Percentiles rank a stretch among this genome's conserved stretches.
Evolutionary conservation across 2,113 vertebrate genomes (phyloP).

Genomic region (Telmatochromis sp.): DNA sequence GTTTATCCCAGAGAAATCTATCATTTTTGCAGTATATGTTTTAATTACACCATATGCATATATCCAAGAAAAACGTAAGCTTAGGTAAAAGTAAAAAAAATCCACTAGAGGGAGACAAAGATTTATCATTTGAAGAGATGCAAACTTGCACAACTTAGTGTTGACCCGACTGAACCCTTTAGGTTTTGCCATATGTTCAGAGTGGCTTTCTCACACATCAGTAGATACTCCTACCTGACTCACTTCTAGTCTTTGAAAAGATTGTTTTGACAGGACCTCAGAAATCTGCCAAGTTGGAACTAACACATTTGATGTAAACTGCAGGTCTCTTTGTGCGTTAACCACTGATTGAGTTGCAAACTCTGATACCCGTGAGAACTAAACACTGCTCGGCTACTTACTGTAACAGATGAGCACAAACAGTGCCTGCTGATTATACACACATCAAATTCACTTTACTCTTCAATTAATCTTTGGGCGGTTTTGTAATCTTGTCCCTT

Average conservation of each 20-base stretch:
- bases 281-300: background rate
- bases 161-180: background rate
- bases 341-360: background rate
- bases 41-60: background rate
- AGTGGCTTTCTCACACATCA: background rate
- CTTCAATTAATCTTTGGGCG: background rate
- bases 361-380: background rate
- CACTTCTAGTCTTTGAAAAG: background rate
- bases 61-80: background rate
- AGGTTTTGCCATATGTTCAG: background rate
- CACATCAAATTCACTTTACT: background rate
- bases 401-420: background rate
- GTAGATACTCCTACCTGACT: background rate
- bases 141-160: background rate
- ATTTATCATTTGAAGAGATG: background rate
- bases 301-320: background rate
- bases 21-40: background rate
- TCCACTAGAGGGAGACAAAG: constrained; percentile 50
- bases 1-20: background rate
- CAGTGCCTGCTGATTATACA: background rate
- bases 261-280: background rate
- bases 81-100: background rate
- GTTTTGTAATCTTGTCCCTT: background rate
- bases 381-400: background rate
- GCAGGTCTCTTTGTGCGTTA: background rate